phyloP scores from a whole-genome alignment of 1,140 invertebrate species.

The Drosophila aff. region DNA sequence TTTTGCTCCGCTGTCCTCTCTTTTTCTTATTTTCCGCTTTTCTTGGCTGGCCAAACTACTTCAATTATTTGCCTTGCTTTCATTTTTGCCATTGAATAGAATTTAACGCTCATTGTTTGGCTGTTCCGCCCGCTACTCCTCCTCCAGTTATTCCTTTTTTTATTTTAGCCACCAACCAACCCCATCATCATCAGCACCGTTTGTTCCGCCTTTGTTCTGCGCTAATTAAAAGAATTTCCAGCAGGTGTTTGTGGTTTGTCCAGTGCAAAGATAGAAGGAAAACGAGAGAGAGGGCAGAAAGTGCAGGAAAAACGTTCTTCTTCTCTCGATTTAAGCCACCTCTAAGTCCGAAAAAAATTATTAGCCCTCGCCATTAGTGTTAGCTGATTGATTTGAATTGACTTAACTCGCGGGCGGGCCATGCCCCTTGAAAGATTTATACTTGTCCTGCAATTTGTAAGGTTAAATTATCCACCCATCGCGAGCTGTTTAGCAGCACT shows the following conservation, averaged over 20 bases:
- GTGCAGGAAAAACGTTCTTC: slow-evolving; percentile 9
- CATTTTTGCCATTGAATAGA: slow-evolving; percentile 77
- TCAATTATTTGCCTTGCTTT: slow-evolving; percentile 79
- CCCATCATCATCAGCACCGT: slow-evolving; percentile 40
- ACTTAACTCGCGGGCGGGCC: slow-evolving; percentile 40
- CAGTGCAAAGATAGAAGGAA: slow-evolving; percentile 12
- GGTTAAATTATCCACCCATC: slow-evolving; percentile 33
- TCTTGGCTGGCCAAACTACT: slow-evolving; percentile 68
- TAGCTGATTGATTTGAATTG: slow-evolving; percentile 66
- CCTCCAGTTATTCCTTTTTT: slow-evolving; percentile 8
- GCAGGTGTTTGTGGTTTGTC: slow-evolving; percentile 73
- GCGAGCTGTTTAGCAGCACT: slow-evolving; percentile 21
- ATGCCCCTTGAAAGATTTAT: slow-evolving; percentile 9
- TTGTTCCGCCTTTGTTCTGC: slow-evolving; percentile 65
- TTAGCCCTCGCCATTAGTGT: slow-evolving; percentile 46
- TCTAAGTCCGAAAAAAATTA: slow-evolving; percentile 1
- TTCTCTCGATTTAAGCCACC: slow-evolving; percentile 21
- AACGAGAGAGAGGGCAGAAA: slow-evolving; percentile 1
- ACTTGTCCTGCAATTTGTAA: slow-evolving; percentile 32
- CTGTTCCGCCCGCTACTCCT: slow-evolving; percentile 32
- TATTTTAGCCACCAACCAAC: slow-evolving; percentile 18
- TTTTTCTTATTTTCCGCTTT: slow-evolving; percentile 22
- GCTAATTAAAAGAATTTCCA: slow-evolving; percentile 81
- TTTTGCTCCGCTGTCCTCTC: slow-evolving; percentile 16
- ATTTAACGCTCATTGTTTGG: slow-evolving; percentile 79